Base-by-base conservation (phyloP, 2,113 vertebrate genomes). In the Helogale parvula region DNA sequence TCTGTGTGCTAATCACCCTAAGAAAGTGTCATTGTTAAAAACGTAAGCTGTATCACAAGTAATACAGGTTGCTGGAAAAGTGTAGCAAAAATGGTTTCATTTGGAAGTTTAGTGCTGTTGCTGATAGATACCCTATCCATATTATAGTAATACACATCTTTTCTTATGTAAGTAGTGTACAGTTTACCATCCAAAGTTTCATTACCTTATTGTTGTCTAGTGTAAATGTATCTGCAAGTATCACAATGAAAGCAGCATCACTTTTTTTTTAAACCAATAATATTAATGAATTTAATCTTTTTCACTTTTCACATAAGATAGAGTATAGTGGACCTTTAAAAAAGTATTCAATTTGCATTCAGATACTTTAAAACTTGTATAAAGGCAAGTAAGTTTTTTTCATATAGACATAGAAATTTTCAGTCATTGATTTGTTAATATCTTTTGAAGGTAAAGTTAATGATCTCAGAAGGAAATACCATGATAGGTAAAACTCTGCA, bases 301-400 rank as follows among this genome's bases (percentile, higher is more conserved):
- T 93, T 71, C 47, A 60, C 11, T 80, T 95, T 60, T 60, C 33
- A 50, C 47, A 17, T 60, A 65, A 85, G 31, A 65, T 31, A 88
- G 14, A 96, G 45, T 74, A 5, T 66, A 76, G 3, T 79, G 33
- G 68, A 19, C 12, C 33, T 92, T 96, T 82, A 50, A 77, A 41
- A 94, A 88, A 31, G 57, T 80, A 82, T 41, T 88, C 76, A 84
- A 0, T 85, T 96, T 91, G 16, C 29, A 94, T 72, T 88, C 60
- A 79, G 7, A 50, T 84, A 63, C 35, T 96, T 90, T 79, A 93
- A 89, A 65, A 68, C 14, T 87, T 89, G 11, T 63, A 74, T 93
- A 91, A 86, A 96, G 84, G 35, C 87, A 95, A 65, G 19, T 87
- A 72, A 29, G 19, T 16, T 66, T 76, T 74, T 92, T 93, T 69